Evolutionary conservation across 2,113 vertebrate species (phyloP).

Genomic region (Dendrocopos noguchii): DNA sequence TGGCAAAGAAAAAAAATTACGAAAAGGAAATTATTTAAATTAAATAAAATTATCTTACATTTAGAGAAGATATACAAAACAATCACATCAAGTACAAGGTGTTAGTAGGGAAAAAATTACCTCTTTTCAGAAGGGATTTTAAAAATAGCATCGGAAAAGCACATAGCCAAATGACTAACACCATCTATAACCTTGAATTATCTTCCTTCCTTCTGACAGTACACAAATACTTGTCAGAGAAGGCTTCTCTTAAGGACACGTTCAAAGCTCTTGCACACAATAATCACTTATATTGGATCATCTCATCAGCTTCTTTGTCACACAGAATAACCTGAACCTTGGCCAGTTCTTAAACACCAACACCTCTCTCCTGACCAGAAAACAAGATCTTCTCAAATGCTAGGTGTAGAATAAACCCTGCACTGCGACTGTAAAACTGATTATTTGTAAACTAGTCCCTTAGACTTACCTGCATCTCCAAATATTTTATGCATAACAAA

Average conservation of each 20-base stretch:
- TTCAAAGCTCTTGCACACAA: neutral
- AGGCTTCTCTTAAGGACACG: slow-evolving; percentile 33
- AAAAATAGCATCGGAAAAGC: neutral
- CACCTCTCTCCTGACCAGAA: neutral
- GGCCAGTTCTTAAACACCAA: neutral
- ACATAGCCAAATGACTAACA: neutral
- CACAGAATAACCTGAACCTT: neutral
- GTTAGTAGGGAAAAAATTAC: neutral
- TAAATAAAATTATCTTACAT: neutral
- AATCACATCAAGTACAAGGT: neutral
- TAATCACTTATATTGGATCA: neutral
- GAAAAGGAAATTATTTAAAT: neutral
- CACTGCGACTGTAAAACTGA: neutral
- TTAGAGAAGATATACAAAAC: neutral
- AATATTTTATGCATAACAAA: neutral
- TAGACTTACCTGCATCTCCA: neutral
- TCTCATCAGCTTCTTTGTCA: neutral
- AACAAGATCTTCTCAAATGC: neutral
- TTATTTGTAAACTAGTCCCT: neutral
- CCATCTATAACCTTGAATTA: slow-evolving; percentile 38
- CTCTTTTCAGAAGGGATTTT: neutral
- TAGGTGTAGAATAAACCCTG: neutral
- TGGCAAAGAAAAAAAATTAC: neutral
- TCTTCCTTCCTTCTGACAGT: neutral
- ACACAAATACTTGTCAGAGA: slow-evolving; percentile 19